phyloP scores from a whole-genome alignment of 2,797 vertebrate species.

The Sebastes itinus region DNA sequence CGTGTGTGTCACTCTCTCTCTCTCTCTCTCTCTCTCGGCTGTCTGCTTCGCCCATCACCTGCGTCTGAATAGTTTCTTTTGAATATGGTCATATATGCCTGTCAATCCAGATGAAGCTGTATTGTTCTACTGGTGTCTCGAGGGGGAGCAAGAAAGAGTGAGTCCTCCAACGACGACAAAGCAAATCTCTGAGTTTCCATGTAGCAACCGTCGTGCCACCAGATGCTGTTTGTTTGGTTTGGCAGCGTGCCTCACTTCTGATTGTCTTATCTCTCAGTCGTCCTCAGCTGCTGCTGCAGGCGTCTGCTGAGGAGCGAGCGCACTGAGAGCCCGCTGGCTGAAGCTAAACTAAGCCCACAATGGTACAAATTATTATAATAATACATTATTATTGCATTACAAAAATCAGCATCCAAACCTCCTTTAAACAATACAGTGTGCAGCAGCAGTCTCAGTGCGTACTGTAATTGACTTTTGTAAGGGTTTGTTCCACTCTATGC shows the following conservation, averaged over 20 bases:
- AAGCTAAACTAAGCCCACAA: constrained; percentile 17
- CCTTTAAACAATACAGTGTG: background rate
- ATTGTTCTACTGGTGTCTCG: constrained; percentile 19
- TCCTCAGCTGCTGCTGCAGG: constrained; percentile 48
- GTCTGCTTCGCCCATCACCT: background rate
- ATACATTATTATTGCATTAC: background rate
- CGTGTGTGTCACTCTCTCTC: background rate
- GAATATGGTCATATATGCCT: background rate
- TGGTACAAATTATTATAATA: background rate
- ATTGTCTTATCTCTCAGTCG: constrained; percentile 54
- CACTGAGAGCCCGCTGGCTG: constrained; percentile 15
- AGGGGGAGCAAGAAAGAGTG: constrained; percentile 33
- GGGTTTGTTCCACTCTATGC: background rate
- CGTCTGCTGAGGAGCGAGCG: constrained; percentile 14
- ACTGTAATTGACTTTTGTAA: background rate
- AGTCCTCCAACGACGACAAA: constrained; percentile 10
- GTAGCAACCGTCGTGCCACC: constrained; percentile 35
- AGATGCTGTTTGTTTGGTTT: constrained; percentile 71
- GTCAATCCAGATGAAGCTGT: background rate
- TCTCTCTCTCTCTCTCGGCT: background rate
- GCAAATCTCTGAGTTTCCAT: constrained; percentile 33
- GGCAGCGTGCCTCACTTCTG: constrained; percentile 51
- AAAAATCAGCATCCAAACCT: background rate
- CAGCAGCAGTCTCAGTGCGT: background rate
- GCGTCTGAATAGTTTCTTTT: background rate